These are phyloP conservation scores for Corythornis cristatus DNA, from an alignment of 2,113 vertebrate genomes.

Conservation along the genomic window DNA sequence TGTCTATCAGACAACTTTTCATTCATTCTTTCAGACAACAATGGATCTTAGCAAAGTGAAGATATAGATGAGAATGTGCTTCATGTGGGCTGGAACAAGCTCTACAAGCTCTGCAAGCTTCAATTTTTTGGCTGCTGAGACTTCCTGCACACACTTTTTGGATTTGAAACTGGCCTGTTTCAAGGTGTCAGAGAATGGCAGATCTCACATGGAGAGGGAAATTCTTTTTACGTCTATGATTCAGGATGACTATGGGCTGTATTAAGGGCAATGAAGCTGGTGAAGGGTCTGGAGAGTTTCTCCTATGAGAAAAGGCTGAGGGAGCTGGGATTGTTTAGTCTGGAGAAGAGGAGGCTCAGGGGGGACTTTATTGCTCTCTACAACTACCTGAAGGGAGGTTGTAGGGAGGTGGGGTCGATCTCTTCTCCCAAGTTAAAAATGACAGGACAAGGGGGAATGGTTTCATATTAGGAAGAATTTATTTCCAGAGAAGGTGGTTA, in stretches of 20 bases:
- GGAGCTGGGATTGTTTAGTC: too few relatives aligned
- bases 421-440: too few relatives aligned
- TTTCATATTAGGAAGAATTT: too few relatives aligned
- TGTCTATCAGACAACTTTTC: not conserved
- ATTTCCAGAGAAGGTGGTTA: too few relatives aligned
- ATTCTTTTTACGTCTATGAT: not conserved
- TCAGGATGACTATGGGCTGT: not conserved
- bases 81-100: not conserved
- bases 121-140: not conserved
- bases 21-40: not conserved
- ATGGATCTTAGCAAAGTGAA: not conserved
- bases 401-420: too few relatives aligned
- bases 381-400: too few relatives aligned
- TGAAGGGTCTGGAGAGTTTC: too few relatives aligned
- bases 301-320: too few relatives aligned
- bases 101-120: not conserved
- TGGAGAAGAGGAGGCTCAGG: too few relatives aligned
- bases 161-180: not conserved
- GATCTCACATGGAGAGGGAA: not conserved
- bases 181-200: not conserved
- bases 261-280: not conserved
- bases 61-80: not conserved
- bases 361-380: too few relatives aligned
- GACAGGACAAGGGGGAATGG: too few relatives aligned
- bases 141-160: not conserved